Conservation (phyloP, 2,888 invertebrate genomes). For the Elmis aenea region DNA sequence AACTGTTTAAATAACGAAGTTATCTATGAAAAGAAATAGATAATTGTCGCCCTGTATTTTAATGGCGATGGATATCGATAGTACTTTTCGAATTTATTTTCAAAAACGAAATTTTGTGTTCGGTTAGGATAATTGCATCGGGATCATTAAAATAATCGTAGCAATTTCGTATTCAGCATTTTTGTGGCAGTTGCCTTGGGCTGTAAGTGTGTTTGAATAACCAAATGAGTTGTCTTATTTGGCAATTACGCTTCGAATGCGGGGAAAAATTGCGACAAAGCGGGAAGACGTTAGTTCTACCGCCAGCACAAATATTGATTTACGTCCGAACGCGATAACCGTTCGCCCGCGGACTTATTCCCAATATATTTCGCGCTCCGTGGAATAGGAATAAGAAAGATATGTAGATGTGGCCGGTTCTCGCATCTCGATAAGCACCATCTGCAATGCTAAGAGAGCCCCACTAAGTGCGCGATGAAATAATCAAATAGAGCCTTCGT, state of each 20-base stretch:
- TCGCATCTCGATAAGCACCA: constrained; percentile 26
- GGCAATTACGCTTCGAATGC: constrained; percentile 29
- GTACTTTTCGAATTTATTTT: too few relatives aligned
- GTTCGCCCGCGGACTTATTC: constrained; percentile 27
- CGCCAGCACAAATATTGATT: constrained; percentile 28
- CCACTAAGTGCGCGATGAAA: constrained; percentile 20
- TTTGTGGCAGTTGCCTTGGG: constrained; percentile 12
- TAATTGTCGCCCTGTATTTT: too few relatives aligned
- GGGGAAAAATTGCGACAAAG: constrained; percentile 27
- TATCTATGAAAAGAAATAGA: too few relatives aligned
- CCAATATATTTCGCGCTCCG: constrained; percentile 30
- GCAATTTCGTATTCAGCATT: constrained; percentile 12
- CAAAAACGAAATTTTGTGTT: too few relatives aligned
- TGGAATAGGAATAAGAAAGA: constrained; percentile 29
- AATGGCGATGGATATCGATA: too few relatives aligned
- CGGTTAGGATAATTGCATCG: too few relatives aligned
- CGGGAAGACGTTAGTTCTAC: constrained; percentile 16
- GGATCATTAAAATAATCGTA: too few relatives aligned
- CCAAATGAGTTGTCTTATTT: constrained; percentile 34
- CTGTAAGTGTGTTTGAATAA: constrained; percentile 30
- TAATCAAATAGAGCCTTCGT: constrained; percentile 23
- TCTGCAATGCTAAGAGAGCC: constrained; percentile 31
- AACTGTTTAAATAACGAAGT: too few relatives aligned
- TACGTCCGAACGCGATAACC: constrained; percentile 24
- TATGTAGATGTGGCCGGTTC: constrained; percentile 32